Conservation (phyloP, 1,140 invertebrate genomes). For the Drosophila bipectinata region DNA sequence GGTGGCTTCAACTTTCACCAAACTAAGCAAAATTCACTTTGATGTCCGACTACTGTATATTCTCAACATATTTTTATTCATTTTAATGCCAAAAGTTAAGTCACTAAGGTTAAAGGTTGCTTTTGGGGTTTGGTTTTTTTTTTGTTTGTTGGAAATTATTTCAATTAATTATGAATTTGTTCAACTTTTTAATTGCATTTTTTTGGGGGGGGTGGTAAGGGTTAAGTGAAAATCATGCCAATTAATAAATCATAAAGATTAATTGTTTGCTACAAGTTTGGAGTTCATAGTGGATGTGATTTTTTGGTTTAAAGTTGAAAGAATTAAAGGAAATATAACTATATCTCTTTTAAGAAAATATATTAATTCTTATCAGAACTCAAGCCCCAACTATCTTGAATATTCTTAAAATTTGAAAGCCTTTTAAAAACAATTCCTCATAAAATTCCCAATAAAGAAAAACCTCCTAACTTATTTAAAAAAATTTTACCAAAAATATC, state of each 20-base stretch:
- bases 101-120: too few relatives aligned
- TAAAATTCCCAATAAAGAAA: too few relatives aligned
- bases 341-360: too few relatives aligned
- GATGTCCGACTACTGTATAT: neutral
- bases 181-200: neutral
- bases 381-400: too few relatives aligned
- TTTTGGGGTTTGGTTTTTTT: neutral
- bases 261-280: neutral
- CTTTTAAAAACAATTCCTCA: too few relatives aligned
- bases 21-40: slow-evolving; percentile 10
- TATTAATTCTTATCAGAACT: too few relatives aligned
- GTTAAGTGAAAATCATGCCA: neutral
- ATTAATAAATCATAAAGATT: slow-evolving; percentile 1
- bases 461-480: too few relatives aligned
- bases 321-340: too few relatives aligned
- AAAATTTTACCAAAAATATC: too few relatives aligned
- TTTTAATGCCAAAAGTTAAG: neutral
- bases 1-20: neutral
- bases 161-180: neutral
- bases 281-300: too few relatives aligned
- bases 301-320: too few relatives aligned
- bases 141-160: neutral
- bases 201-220: neutral
- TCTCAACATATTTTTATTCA: neutral
- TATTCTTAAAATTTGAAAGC: too few relatives aligned